Conservation (phyloP, 2,888 invertebrate species). For the Hecatera dysodea region DNA sequence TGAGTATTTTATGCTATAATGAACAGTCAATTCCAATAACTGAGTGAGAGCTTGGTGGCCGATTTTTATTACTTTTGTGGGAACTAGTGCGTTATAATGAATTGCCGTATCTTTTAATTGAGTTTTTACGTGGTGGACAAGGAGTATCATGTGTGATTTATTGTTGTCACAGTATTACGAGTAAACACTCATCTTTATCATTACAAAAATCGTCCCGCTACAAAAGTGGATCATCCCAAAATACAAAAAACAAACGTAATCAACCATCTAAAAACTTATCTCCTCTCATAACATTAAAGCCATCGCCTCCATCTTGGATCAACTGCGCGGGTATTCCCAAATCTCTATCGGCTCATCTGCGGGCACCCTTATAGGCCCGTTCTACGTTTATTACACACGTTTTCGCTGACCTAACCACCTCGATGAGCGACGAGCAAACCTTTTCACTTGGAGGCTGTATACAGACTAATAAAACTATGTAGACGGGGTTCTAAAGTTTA, state of each 20-base stretch:
- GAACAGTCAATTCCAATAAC: slow-evolving; percentile 48
- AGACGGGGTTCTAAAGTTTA: slow-evolving; percentile 22
- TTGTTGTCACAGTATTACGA: too few species aligned
- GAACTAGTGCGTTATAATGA: slow-evolving; percentile 52
- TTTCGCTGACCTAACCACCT: slow-evolving; percentile 73
- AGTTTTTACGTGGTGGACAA: slow-evolving; percentile 18
- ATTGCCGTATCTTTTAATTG: slow-evolving; percentile 50
- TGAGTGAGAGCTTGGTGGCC: slow-evolving; percentile 33
- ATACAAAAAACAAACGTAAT: slow-evolving; percentile 16
- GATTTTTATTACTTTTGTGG: slow-evolving; percentile 51
- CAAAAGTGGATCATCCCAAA: not conserved
- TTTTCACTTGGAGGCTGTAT: slow-evolving; percentile 54
- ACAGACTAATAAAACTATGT: slow-evolving; percentile 55
- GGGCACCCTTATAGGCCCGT: slow-evolving; percentile 64
- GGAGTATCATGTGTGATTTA: too few species aligned
- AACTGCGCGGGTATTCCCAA: slow-evolving; percentile 39
- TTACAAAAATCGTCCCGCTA: not conserved
- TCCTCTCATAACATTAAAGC: slow-evolving; percentile 32
- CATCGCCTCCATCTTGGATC: slow-evolving; percentile 36
- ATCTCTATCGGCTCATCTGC: slow-evolving; percentile 56
- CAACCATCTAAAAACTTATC: slow-evolving; percentile 34
- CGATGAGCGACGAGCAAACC: slow-evolving; percentile 64
- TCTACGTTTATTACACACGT: slow-evolving; percentile 70
- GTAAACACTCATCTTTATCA: not conserved
- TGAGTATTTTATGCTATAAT: slow-evolving; percentile 57